These are phyloP conservation scores for Ceratoteleas bidentatus DNA, from an alignment of 1,140 invertebrate genomes.

Conservation along the genomic window DNA sequence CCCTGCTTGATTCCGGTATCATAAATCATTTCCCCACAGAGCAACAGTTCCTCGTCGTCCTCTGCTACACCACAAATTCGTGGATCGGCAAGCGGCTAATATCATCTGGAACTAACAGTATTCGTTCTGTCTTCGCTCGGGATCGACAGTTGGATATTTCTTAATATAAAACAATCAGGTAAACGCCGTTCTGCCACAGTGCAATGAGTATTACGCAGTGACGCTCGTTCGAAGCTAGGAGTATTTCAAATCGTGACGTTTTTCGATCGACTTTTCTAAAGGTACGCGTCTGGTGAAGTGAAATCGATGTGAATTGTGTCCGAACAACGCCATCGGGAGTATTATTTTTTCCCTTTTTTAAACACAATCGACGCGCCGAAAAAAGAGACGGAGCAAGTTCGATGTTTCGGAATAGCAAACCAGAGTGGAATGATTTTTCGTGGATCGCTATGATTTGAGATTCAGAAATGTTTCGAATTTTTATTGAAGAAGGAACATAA, in stretches of 20 bases:
- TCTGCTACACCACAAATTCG: slow-evolving; percentile 71
- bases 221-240: not conserved
- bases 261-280: not conserved
- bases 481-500: no score
- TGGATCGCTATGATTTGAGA: no score
- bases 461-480: no score
- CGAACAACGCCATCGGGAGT: no score
- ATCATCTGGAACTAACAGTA: slow-evolving; percentile 75
- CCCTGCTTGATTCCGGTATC: slow-evolving; percentile 78
- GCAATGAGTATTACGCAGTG: slow-evolving; percentile 3
- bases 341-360: not conserved
- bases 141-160: slow-evolving; percentile 32
- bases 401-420: no score
- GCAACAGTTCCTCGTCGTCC: slow-evolving; percentile 75
- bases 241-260: not conserved
- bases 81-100: slow-evolving; percentile 73
- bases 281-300: no score
- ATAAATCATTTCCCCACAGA: slow-evolving; percentile 80
- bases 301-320: no score
- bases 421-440: no score
- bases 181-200: slow-evolving; percentile 26
- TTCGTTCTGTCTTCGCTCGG: slow-evolving; percentile 59
- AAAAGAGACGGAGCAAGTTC: no score
- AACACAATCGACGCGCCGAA: no score
- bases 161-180: slow-evolving; percentile 37